Evolutionary conservation across 2,888 invertebrate species (phyloP).

Genomic region (Orchestes rusci): DNA sequence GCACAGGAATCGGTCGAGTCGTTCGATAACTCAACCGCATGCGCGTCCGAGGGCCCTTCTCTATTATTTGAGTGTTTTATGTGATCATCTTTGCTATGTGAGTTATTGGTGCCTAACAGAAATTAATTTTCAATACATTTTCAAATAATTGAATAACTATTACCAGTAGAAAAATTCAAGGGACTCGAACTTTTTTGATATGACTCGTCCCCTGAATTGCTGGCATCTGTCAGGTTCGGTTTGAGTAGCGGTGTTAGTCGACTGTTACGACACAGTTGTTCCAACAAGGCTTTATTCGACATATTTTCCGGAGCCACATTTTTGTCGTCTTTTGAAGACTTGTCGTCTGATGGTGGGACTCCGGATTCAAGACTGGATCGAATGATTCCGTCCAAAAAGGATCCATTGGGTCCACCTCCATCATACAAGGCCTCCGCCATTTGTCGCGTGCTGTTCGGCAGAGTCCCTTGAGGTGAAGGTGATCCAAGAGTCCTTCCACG

Average conservation of each 20-base stretch:
- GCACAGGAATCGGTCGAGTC: slow-evolving; percentile 40
- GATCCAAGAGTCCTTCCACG: slow-evolving; percentile 45
- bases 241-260: slow-evolving; percentile 49
- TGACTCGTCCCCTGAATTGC: slow-evolving; percentile 48
- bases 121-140: slow-evolving; percentile 2
- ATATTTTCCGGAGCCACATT: slow-evolving; percentile 47
- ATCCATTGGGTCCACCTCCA: slow-evolving; percentile 58
- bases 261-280: slow-evolving; percentile 59
- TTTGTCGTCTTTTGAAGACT: slow-evolving; percentile 49
- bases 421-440: slow-evolving; percentile 61
- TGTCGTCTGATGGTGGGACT: slow-evolving; percentile 46
- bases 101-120: slow-evolving; percentile 17
- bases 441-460: slow-evolving; percentile 49
- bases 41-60: slow-evolving; percentile 37
- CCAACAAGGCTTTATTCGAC: slow-evolving; percentile 57
- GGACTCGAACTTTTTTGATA: slow-evolving; percentile 39
- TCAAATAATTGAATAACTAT: no score
- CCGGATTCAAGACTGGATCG: slow-evolving; percentile 66
- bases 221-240: slow-evolving; percentile 33
- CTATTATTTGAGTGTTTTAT: neutral
- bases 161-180: slow-evolving; percentile 33
- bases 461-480: slow-evolving; percentile 26
- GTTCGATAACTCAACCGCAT: slow-evolving; percentile 43
- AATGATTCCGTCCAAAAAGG: slow-evolving; percentile 77
- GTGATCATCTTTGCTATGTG: slow-evolving; percentile 3